These are phyloP conservation scores for Drosophila kanapiae DNA, from an alignment of 1,140 invertebrate species.

Conservation along the genomic window DNA sequence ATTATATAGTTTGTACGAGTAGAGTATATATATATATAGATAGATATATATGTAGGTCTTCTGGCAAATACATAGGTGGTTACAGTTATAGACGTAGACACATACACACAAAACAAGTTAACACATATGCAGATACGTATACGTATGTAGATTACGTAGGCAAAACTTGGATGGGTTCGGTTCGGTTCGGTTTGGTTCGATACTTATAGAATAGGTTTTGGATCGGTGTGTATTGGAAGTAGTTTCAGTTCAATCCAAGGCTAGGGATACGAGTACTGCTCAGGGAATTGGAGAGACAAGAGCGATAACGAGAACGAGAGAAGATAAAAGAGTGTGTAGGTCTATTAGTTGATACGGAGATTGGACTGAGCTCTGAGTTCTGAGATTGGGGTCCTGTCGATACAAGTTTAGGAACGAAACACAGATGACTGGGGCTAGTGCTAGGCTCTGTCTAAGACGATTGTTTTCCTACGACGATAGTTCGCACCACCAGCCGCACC, in stretches of 20 bases:
- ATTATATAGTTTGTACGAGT: slow-evolving; percentile 43
- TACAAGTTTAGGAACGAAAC: not conserved
- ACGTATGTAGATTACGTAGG: slow-evolving; percentile 22
- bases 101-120: slow-evolving; percentile 54
- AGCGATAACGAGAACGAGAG: slow-evolving; percentile 7
- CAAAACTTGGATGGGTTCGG: slow-evolving; percentile 6
- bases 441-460: slow-evolving; percentile 40
- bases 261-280: slow-evolving; percentile 24
- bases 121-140: slow-evolving; percentile 52
- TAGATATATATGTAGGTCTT: slow-evolving; percentile 27
- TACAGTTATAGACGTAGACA: slow-evolving; percentile 47
- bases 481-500: slow-evolving; percentile 64
- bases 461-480: slow-evolving; percentile 17
- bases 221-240: slow-evolving; percentile 38
- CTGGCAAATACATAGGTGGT: slow-evolving; percentile 51
- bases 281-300: slow-evolving; percentile 1
- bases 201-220: slow-evolving; percentile 5
- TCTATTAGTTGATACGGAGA: slow-evolving; percentile 5
- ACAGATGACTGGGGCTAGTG: slow-evolving; percentile 18
- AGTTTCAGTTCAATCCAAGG: slow-evolving; percentile 52
- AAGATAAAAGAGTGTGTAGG: not conserved
- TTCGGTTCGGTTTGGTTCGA: slow-evolving; percentile 13
- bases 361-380: not conserved
- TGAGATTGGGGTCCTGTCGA: not conserved
- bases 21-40: slow-evolving; percentile 30